These are phyloP conservation scores for Pseudoips prasinana DNA, from an alignment of 2,888 invertebrate species.

Conservation along the genomic window DNA sequence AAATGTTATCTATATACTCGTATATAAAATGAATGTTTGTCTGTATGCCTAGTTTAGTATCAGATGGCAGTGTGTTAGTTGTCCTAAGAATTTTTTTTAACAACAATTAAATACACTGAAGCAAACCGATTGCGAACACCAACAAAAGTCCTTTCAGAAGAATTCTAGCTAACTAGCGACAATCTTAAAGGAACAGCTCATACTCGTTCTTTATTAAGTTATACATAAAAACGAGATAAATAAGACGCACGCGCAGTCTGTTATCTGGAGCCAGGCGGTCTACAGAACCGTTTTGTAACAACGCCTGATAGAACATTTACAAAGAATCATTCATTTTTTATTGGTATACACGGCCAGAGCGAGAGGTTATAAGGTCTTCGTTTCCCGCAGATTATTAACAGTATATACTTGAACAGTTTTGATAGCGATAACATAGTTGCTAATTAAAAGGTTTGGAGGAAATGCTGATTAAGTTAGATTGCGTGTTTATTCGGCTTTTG, in stretches of 20 bases:
- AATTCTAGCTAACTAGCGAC: slow-evolving; percentile 27
- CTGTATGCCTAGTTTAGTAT: too few species aligned
- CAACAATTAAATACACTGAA: not conserved
- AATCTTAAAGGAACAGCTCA: slow-evolving; percentile 32
- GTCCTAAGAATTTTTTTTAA: too few species aligned
- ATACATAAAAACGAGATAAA: slow-evolving; percentile 34
- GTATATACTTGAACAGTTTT: slow-evolving; percentile 34
- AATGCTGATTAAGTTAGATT: slow-evolving; percentile 40
- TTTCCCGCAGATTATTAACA: slow-evolving; percentile 62
- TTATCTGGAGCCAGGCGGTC: slow-evolving; percentile 78
- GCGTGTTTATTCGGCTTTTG: slow-evolving; percentile 10
- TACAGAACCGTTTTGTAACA: slow-evolving; percentile 45
- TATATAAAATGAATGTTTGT: too few species aligned
- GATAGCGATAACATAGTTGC: slow-evolving; percentile 60
- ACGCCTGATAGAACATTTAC: slow-evolving; percentile 44
- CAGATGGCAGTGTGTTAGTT: too few species aligned
- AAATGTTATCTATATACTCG: too few species aligned
- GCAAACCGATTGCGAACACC: slow-evolving; percentile 1
- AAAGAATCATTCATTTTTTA: slow-evolving; percentile 65
- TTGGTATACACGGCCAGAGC: slow-evolving; percentile 37
- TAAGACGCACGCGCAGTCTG: slow-evolving; percentile 24
- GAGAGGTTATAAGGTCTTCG: slow-evolving; percentile 55
- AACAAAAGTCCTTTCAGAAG: slow-evolving; percentile 7
- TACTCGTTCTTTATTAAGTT: slow-evolving; percentile 28
- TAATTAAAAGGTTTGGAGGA: slow-evolving; percentile 54